Evolutionary conservation across 2,797 vertebrate genomes (phyloP).

Genomic region (Aplochiton taeniatus): DNA sequence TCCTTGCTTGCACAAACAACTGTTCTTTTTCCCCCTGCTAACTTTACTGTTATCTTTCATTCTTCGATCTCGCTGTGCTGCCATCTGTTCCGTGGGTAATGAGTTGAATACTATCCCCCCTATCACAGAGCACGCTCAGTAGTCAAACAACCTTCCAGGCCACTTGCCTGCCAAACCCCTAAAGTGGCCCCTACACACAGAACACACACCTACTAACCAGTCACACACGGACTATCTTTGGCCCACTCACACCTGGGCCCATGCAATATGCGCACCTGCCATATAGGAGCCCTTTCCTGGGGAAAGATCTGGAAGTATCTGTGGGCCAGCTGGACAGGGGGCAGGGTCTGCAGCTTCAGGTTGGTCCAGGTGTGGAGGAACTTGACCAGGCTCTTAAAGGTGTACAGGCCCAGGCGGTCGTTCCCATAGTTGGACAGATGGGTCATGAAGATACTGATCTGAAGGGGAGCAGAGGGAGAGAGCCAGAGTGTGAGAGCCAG

Average conservation of each 20-base stretch:
- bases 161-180: constrained; percentile 64
- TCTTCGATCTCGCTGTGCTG: no score
- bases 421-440: constrained; percentile 98
- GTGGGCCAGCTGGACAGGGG: constrained; percentile 91
- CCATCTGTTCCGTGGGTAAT: no score
- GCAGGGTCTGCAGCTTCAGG: constrained; percentile 93
- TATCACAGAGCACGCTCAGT: no score
- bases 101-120: no score
- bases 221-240: no score
- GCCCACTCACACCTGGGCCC: no score
- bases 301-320: constrained; percentile 99
- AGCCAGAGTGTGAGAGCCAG: neutral
- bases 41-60: no score
- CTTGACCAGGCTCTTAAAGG: constrained; percentile 93
- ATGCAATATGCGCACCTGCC: constrained; percentile 72
- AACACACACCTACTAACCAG: no score
- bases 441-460: constrained; percentile 99
- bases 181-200: no score
- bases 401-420: constrained; percentile 95
- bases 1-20: no score
- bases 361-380: constrained; percentile 97
- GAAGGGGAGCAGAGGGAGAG: constrained; percentile 7
- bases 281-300: constrained; percentile 93
- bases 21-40: no score
- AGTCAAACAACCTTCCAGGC: neutral